phyloP scores from a whole-genome alignment of 2,797 vertebrate species.

The Aldrovandia affinis region DNA sequence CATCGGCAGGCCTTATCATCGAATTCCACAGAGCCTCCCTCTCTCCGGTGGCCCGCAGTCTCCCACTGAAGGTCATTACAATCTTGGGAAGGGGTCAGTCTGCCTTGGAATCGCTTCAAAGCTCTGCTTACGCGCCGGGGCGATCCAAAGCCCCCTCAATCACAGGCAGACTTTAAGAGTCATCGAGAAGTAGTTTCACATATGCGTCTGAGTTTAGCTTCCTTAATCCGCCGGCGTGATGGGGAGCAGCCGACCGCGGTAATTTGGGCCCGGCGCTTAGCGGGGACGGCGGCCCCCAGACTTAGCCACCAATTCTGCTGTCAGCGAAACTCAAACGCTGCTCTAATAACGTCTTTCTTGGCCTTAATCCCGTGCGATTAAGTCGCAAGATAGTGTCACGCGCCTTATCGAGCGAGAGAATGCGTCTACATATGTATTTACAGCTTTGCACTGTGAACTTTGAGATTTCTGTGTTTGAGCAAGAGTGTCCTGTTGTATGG shows the following conservation, averaged over 20 bases:
- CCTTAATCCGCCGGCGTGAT: conserved; percentile 73
- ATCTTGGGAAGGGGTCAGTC: conserved; percentile 65
- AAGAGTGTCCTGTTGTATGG: background rate
- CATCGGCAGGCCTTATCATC: conserved; percentile 48
- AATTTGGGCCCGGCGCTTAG: conserved; percentile 70
- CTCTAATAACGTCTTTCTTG: background rate
- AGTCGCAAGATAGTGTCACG: background rate
- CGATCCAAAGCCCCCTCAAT: conserved; percentile 68
- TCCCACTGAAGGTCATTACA: conserved; percentile 68
- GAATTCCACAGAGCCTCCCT: conserved; percentile 52
- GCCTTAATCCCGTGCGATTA: background rate
- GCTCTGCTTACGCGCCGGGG: conserved; percentile 51
- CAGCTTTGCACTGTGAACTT: background rate
- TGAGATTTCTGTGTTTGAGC: background rate
- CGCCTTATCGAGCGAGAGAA: background rate
- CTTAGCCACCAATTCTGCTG: conserved; percentile 20
- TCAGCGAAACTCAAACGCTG: conserved; percentile 20
- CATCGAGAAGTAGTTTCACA: conserved; percentile 71
- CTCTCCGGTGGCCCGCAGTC: conserved; percentile 44
- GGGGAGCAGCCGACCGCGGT: conserved; percentile 70
- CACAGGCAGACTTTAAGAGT: conserved; percentile 70
- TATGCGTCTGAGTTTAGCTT: conserved; percentile 65
- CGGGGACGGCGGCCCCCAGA: conserved; percentile 21
- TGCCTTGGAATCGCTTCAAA: conserved; percentile 61
- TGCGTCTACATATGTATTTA: background rate